phyloP scores from a whole-genome alignment of 2,797 vertebrate species.

The Alosa sapidissima region DNA sequence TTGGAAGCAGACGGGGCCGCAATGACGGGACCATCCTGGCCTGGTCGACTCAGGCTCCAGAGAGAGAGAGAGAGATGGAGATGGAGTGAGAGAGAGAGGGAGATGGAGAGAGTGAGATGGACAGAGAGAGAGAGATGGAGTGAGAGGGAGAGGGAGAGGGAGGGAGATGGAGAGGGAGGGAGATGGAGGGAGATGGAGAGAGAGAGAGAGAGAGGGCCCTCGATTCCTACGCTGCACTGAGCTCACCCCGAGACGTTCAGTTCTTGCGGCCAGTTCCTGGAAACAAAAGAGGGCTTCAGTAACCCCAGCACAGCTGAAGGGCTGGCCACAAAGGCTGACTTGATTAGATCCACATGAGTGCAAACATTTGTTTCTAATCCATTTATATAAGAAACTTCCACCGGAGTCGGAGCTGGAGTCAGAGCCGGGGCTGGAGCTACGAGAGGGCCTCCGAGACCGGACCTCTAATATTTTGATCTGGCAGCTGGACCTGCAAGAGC shows the following conservation, averaged over 20 bases:
- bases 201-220: slow-evolving; percentile 40
- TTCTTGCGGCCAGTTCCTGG: slow-evolving; percentile 69
- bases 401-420: slow-evolving; percentile 62
- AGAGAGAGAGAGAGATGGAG: too few species aligned
- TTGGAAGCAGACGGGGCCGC: slow-evolving; percentile 74
- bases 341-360: slow-evolving; percentile 78
- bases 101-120: too few species aligned
- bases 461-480: slow-evolving; percentile 29
- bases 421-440: background rate
- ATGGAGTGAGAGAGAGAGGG: too few species aligned
- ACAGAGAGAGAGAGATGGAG: slow-evolving; percentile 15
- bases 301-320: slow-evolving; percentile 61
- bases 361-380: slow-evolving; percentile 79
- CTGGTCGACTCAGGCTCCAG: background rate
- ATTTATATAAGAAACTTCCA: slow-evolving; percentile 78
- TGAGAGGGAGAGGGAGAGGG: too few species aligned
- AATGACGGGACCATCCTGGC: slow-evolving; percentile 36
- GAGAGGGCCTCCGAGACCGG: slow-evolving; percentile 47
- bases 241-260: slow-evolving; percentile 64
- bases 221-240: slow-evolving; percentile 54
- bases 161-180: background rate
- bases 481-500: slow-evolving; percentile 37
- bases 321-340: slow-evolving; percentile 65
- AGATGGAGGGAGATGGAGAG: background rate
- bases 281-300: slow-evolving; percentile 60